Conservation (phyloP, 2,797 vertebrate species). For the Taeniopygia guttata region DNA sequence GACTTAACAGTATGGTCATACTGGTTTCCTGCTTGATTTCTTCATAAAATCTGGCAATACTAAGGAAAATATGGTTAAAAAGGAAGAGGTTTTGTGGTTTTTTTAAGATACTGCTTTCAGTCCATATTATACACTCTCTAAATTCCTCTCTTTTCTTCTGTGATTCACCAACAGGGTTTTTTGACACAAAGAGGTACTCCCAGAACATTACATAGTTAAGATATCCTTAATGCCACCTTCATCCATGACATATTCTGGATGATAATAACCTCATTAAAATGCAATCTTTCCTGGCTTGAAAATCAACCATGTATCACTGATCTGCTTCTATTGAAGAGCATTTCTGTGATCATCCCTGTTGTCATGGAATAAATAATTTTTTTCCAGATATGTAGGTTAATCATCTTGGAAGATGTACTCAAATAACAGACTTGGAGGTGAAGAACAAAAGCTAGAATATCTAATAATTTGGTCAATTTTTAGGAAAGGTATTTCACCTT, state of each 20-base stretch:
- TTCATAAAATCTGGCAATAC: not conserved
- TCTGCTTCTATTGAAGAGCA: not conserved
- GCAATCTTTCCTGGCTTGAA: not conserved
- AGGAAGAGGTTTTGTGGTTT: not conserved
- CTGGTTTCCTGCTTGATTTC: not conserved
- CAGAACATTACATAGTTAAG: not conserved
- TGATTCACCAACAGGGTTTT: not conserved
- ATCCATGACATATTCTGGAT: not conserved
- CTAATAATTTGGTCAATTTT: not conserved
- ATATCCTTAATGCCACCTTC: not conserved
- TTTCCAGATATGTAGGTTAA: not conserved
- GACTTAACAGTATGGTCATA: not conserved
- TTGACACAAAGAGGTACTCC: not conserved
- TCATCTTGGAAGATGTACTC: not conserved
- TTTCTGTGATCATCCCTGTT: not conserved
- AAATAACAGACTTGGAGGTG: not conserved
- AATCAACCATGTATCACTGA: not conserved
- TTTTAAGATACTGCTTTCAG: not conserved
- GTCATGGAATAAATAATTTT: not conserved
- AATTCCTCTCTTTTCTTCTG: not conserved
- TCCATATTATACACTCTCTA: not conserved
- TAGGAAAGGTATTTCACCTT: not conserved
- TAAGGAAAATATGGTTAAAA: not conserved
- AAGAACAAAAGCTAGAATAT: not conserved
- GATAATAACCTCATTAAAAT: not conserved